A percentile compares a stretch with the other conserved stretches of the same genome.
These are phyloP conservation scores for Habrosyne pyritoides DNA, from an alignment of 2,888 invertebrate species.

Conservation along the genomic window DNA sequence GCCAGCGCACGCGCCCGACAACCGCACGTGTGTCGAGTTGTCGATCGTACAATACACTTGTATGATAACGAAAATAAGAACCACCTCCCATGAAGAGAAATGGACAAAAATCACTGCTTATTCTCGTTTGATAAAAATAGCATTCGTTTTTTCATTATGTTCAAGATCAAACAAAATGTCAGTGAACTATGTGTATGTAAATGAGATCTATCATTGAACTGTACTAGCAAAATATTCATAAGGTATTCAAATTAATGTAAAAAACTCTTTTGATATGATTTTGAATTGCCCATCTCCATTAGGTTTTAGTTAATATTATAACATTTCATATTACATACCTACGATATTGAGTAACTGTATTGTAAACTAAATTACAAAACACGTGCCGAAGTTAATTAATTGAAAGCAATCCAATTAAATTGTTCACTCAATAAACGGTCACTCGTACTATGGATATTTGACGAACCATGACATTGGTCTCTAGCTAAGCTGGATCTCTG, in stretches of 20 bases:
- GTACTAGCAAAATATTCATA: conserved; percentile 6
- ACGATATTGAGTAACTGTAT: too few relatives aligned
- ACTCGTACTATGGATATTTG: neutral
- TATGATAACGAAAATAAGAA: conserved; percentile 78
- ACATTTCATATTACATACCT: too few relatives aligned
- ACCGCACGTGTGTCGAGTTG: conserved; percentile 55
- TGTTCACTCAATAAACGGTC: neutral
- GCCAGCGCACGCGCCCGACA: conserved; percentile 54
- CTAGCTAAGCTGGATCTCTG: too few relatives aligned
- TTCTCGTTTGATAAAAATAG: conserved; percentile 27
- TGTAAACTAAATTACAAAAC: neutral
- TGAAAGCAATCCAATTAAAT: neutral
- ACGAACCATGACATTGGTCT: neutral
- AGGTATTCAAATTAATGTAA: neutral
- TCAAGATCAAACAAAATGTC: conserved; percentile 40
- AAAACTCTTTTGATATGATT: too few relatives aligned
- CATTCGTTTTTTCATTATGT: conserved; percentile 17
- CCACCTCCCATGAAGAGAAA: conserved; percentile 65
- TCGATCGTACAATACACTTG: conserved; percentile 58
- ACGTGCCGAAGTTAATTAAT: neutral
- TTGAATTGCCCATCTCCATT: too few relatives aligned
- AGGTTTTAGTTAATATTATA: too few relatives aligned
- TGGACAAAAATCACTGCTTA: conserved; percentile 39
- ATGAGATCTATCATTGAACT: conserved; percentile 22
- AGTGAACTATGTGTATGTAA: conserved; percentile 24